Percentiles rank a stretch among this genome's conserved stretches.
Conservation (phyloP, 2,888 invertebrate genomes). For the Eueremaeus valkanovi region DNA sequence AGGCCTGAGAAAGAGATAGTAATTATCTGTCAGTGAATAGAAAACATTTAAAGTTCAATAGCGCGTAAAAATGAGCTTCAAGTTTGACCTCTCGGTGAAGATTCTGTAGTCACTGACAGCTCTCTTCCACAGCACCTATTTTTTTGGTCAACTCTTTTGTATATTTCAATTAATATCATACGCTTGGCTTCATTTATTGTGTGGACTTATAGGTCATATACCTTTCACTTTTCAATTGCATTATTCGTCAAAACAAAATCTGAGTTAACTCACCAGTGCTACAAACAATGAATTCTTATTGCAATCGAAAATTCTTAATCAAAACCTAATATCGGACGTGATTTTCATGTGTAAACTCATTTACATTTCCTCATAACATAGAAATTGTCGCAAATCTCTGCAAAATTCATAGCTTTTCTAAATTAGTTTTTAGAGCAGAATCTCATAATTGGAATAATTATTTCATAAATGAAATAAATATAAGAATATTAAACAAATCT, state of each 20-base stretch:
- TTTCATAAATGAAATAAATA: neutral
- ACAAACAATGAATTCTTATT: neutral
- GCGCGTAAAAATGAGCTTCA: constrained; percentile 10
- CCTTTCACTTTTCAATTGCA: constrained; percentile 2
- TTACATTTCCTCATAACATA: neutral
- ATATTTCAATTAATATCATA: neutral
- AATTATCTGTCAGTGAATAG: neutral
- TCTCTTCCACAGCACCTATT: too few species aligned
- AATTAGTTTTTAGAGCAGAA: too few species aligned
- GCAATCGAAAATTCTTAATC: neutral
- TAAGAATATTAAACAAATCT: too few species aligned
- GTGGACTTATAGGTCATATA: constrained; percentile 17
- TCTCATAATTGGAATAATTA: neutral
- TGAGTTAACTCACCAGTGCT: neutral
- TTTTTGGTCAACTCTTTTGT: too few species aligned
- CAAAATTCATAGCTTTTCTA: too few species aligned
- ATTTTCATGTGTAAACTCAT: neutral
- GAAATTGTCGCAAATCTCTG: neutral
- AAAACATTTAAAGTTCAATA: constrained; percentile 35
- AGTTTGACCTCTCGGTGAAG: constrained; percentile 10
- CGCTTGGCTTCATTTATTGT: constrained; percentile 9
- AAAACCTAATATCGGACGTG: neutral
- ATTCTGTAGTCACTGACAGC: neutral
- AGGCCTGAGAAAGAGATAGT: neutral
- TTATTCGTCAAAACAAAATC: neutral